These are phyloP conservation scores for Origma solitaria DNA, from an alignment of 2,113 vertebrate species.

Conservation along the genomic window DNA sequence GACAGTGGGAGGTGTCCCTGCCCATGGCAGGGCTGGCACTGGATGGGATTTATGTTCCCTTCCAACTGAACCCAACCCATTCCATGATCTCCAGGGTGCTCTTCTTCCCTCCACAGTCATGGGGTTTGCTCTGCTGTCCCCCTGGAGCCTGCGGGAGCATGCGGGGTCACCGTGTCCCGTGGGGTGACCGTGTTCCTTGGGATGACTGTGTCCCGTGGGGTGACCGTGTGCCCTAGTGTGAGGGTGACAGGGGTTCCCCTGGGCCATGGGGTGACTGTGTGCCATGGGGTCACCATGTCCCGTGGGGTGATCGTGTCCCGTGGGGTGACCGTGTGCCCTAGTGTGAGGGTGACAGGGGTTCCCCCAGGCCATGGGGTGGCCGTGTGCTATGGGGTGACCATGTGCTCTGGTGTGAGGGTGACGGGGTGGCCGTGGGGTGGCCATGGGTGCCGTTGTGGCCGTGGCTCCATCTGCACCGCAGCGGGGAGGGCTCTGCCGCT, in stretches of 20 bases:
- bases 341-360: background rate
- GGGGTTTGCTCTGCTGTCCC: fast-evolving
- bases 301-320: background rate
- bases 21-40: background rate
- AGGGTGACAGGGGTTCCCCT: no score
- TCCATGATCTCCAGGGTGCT: background rate
- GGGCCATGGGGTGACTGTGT: background rate
- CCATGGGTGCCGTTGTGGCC: background rate
- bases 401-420: background rate
- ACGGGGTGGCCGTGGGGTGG: background rate
- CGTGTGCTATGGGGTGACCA: background rate
- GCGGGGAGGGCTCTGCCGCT: background rate
- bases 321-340: background rate
- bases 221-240: no score
- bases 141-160: background rate
- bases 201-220: no score
- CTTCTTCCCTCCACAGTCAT: background rate
- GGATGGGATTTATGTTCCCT: background rate
- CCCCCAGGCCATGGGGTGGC: no score
- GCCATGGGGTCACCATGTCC: background rate
- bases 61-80: background rate
- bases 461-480: background rate
- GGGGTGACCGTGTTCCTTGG: background rate
- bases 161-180: background rate
- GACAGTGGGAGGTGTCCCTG: background rate